These are phyloP conservation scores for Drosophila robusta DNA, from an alignment of 2,888 invertebrate genomes.

Conservation along the genomic window DNA sequence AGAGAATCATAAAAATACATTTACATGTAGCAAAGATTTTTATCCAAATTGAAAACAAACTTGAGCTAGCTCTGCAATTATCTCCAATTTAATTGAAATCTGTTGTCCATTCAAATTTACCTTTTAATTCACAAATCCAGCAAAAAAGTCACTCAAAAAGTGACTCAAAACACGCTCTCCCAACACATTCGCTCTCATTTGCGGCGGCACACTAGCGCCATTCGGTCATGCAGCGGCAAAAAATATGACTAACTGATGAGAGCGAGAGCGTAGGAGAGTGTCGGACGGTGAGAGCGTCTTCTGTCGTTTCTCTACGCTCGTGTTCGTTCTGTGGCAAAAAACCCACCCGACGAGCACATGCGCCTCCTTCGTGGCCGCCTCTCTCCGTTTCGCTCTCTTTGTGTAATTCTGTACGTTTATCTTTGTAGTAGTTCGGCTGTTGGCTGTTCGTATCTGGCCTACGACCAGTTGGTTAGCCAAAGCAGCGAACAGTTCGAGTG, in stretches of 20 bases:
- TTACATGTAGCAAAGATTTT: background rate
- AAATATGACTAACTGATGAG: conserved; percentile 44
- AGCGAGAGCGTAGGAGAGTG: conserved; percentile 22
- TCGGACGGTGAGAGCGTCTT: conserved; percentile 6
- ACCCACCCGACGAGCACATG: conserved; percentile 53
- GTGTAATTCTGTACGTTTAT: conserved; percentile 4
- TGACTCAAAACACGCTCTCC: conserved; percentile 33
- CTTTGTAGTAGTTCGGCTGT: conserved; percentile 19
- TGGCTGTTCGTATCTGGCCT: conserved; percentile 34
- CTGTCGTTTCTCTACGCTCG: conserved; percentile 7
- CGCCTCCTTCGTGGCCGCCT: conserved; percentile 55
- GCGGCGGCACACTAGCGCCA: conserved; percentile 58
- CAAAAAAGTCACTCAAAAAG: conserved; percentile 28
- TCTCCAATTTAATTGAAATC: conserved; percentile 2
- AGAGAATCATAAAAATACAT: background rate
- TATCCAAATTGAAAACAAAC: background rate
- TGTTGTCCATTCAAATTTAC: conserved; percentile 9
- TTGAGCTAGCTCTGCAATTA: background rate
- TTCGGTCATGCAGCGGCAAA: conserved; percentile 40
- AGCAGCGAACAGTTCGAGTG: conserved; percentile 83
- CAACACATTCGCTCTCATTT: conserved; percentile 14
- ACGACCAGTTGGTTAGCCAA: conserved; percentile 23
- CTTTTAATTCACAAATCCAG: conserved; percentile 25
- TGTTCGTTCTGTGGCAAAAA: conserved; percentile 19
- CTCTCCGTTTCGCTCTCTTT: conserved; percentile 11